Evolutionary conservation across 2,888 invertebrate genomes (phyloP), one percentile per base, ranked within the genome.

Genomic region (Scotopteryx bipunctaria): DNA sequence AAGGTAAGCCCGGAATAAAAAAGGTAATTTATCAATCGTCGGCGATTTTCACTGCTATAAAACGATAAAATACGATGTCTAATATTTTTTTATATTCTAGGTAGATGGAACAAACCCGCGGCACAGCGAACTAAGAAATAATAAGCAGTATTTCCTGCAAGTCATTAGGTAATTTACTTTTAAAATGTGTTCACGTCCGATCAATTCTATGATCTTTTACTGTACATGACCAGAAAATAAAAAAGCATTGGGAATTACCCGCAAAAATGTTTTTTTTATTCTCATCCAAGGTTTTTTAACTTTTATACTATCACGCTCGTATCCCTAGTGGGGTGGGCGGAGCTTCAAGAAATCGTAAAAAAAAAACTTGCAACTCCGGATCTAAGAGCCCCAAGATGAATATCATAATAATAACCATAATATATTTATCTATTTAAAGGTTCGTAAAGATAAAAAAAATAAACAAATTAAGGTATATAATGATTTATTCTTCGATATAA

Each of bases 401-500:
- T n/a, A n/a, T n/a, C n/a, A n/a, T n/a, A n/a, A n/a, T n/a, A n/a
- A n/a, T n/a, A n/a, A n/a, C n/a, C n/a, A n/a, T n/a, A n/a, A n/a
- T n/a, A n/a, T n/a, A n/a, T n/a, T n/a, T 21, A 6, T 23, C n/a
- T 23, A 17, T 13, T 29, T 6, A 11, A 15, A 29, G 32, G 17
- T 14, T 27, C 4, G 17, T 25, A 41, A 16, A 25, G 23, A 5
- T 29, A 17, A 15, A 66, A 76, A 71, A 68, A 46, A 81, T 78
- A 78, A 66, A 73, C 52, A 53, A 5, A 11, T 45, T 47, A 79
- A 84, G 78, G 81, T 86, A 86, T 87, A 87, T 83, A 84, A 81
- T 86, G 82, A 83, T 89, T 89, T 89, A 88, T 86, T 88, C 75
- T 83, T 84, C 78, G 82, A 86, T 86, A 83, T 86, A 90, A 89